phyloP scores from a whole-genome alignment of 2,113 vertebrate genomes.

The Ahaetulla prasina region DNA sequence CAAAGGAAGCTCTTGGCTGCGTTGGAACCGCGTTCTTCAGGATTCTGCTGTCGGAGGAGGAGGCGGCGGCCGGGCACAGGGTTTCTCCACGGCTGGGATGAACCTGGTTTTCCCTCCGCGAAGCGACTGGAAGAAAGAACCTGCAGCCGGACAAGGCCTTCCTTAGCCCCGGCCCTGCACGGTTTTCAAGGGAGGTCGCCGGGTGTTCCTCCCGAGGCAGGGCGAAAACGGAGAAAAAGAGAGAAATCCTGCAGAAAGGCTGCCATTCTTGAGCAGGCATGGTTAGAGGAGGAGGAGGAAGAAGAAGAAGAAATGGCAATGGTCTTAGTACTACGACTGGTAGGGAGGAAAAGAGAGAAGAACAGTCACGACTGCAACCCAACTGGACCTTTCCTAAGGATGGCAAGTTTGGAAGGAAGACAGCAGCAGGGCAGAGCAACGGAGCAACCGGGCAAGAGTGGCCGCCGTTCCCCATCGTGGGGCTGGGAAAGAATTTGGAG shows the following conservation, averaged over 20 bases:
- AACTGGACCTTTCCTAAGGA: background rate
- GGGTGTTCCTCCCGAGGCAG: background rate
- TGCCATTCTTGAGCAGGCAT: accelerated
- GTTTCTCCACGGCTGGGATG: too few species aligned
- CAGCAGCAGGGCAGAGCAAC: too few species aligned
- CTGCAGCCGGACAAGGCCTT: background rate
- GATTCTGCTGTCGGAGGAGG: background rate
- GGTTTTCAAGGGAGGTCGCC: background rate
- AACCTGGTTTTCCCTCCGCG: too few species aligned
- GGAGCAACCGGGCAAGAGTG: accelerated
- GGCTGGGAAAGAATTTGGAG: background rate
- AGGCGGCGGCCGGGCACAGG: too few species aligned
- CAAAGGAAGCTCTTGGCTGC: background rate
- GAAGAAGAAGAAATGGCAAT: background rate
- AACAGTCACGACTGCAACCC: background rate
- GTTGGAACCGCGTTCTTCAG: background rate
- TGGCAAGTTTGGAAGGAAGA: background rate
- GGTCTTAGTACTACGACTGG: accelerated
- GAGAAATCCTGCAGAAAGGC: background rate
- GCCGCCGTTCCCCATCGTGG: background rate
- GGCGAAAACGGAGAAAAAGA: background rate
- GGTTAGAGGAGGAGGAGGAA: background rate
- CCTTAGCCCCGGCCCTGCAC: background rate
- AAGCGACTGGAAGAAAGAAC: background rate
- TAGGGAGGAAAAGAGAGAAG: background rate